Evolutionary conservation across 2,113 vertebrate species (phyloP).

Genomic region (mouse (Mus musculus)): GRCm39 chr3:141807001-141807500

Average conservation of each 20-base stretch:
- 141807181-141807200: not conserved
- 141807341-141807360: not conserved
- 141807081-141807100: not conserved
- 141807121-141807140: not conserved
- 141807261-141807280: not conserved
- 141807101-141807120: not conserved
- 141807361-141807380: conserved; percentile 13
- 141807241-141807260: not conserved
- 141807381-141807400: conserved; percentile 2
- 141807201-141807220: not conserved
- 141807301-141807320: no score
- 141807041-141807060: not conserved
- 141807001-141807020: not conserved
- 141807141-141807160: no score
- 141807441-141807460: conserved; percentile 40
- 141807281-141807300: not conserved
- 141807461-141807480: conserved; percentile 18
- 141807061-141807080: not conserved
- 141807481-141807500: conserved; percentile 20
- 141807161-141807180: not conserved
- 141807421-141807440: not conserved
- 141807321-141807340: not conserved
- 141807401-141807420: not conserved
- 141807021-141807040: not conserved
- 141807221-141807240: not conserved